phyloP scores from a whole-genome alignment of 2,113 vertebrate species.

The Climacteris rufus region DNA sequence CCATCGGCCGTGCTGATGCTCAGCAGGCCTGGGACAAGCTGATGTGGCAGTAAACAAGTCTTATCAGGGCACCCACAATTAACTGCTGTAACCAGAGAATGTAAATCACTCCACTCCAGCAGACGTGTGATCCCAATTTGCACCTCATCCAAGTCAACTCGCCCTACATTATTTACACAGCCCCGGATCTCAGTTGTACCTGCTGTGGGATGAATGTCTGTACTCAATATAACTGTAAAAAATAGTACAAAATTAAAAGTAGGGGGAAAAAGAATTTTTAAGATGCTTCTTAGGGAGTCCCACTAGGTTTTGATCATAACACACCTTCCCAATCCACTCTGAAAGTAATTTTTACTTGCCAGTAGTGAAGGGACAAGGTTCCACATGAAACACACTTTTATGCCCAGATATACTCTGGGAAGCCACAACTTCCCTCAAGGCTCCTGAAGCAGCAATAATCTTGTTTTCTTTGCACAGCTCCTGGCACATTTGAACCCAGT shows the following conservation, averaged over 20 bases:
- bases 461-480: background rate
- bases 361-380: background rate
- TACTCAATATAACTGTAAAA: background rate
- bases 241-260: slow-evolving; percentile 1
- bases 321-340: background rate
- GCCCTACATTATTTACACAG: slow-evolving; percentile 79
- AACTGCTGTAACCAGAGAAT: slow-evolving; percentile 69
- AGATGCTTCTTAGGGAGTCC: background rate
- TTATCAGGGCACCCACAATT: slow-evolving; percentile 59
- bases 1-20: background rate
- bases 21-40: slow-evolving; percentile 9
- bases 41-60: slow-evolving; percentile 56
- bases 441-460: background rate
- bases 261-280: background rate
- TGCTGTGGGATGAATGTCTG: slow-evolving; percentile 27
- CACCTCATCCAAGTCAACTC: slow-evolving; percentile 83
- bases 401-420: background rate
- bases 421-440: background rate
- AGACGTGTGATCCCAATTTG: slow-evolving; percentile 76
- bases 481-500: background rate
- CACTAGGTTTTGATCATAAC: background rate
- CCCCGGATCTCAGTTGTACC: slow-evolving; percentile 75
- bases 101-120: slow-evolving; percentile 75
- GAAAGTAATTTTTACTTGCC: background rate
- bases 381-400: background rate